Evolutionary conservation across 2,888 invertebrate genomes (phyloP).

Genomic region (Rotaria socialis): DNA sequence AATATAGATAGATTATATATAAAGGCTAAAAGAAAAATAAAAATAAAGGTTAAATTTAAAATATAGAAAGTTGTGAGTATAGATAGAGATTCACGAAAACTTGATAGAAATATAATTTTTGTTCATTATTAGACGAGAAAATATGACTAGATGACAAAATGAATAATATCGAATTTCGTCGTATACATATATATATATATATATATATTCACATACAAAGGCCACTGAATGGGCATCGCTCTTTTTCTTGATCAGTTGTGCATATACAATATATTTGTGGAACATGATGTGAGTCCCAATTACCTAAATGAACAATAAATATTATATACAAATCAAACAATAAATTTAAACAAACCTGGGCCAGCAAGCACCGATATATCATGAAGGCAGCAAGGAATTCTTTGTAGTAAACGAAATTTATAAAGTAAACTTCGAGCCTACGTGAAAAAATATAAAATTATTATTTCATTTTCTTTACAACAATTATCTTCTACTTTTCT

Average conservation of each 20-base stretch:
- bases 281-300: conserved; percentile 83
- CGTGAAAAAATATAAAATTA: conserved; percentile 47
- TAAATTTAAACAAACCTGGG: conserved; percentile 68
- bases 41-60: background rate
- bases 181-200: too few species aligned
- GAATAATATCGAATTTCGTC: background rate
- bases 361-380: conserved; percentile 82
- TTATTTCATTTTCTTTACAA: background rate
- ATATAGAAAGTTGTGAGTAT: background rate
- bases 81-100: background rate
- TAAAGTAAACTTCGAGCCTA: conserved; percentile 80
- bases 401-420: conserved; percentile 79
- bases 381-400: conserved; percentile 81
- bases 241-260: conserved; percentile 26
- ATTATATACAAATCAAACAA: background rate
- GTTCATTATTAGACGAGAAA: background rate
- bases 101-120: background rate
- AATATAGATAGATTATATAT: background rate
- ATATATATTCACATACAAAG: background rate
- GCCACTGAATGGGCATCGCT: conserved; percentile 33
- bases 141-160: background rate
- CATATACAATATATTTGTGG: conserved; percentile 74
- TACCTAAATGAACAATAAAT: background rate
- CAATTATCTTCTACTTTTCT: conserved; percentile 66
- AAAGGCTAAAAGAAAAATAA: background rate